A percentile compares a stretch with the other conserved stretches of the same genome.
These are phyloP conservation scores for Nesospiza acunhae DNA, from an alignment of 2,113 vertebrate species.

Conservation along the genomic window DNA sequence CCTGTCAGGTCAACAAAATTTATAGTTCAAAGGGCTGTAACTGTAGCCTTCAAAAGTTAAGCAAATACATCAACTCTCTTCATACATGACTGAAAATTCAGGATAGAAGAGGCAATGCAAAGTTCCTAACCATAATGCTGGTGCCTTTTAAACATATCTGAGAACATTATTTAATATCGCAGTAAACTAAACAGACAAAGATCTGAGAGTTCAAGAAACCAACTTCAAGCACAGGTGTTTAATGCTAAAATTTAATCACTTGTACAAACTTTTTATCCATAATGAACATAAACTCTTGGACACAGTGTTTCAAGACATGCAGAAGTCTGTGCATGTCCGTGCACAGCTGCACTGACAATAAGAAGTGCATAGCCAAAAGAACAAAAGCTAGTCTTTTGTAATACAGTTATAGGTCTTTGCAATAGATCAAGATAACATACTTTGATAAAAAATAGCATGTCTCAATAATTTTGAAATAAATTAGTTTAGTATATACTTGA, in stretches of 20 bases:
- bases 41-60: neutral
- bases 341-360: neutral
- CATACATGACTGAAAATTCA: neutral
- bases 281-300: neutral
- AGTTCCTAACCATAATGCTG: neutral
- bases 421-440: neutral
- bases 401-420: neutral
- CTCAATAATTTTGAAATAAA: neutral
- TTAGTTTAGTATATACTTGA: neutral
- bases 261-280: neutral
- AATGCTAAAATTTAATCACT: neutral
- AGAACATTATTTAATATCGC: neutral
- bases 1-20: neutral
- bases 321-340: neutral
- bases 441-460: neutral
- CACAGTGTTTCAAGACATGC: neutral
- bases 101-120: neutral
- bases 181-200: neutral
- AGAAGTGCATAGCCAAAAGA: neutral
- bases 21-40: neutral
- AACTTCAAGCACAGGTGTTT: neutral
- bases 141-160: neutral
- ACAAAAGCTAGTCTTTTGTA: neutral
- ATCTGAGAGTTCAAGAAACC: neutral
- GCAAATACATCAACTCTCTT: neutral